Conservation (phyloP, 2,888 invertebrate species). For the Diarsia brunnea region DNA sequence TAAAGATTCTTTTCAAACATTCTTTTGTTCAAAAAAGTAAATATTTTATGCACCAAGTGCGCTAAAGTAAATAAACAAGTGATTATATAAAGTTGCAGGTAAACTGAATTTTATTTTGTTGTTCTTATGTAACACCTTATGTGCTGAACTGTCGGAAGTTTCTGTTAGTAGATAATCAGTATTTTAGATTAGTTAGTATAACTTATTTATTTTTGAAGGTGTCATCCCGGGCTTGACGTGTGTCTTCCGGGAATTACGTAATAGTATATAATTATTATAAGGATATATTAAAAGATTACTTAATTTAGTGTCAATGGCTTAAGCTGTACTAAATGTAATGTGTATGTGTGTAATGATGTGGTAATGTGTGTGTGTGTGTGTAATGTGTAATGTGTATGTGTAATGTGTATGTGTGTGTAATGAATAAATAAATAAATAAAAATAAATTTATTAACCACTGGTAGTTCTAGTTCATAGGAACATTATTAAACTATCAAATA, state of each 20-base stretch:
- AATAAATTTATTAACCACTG: no score
- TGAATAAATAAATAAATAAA: no score
- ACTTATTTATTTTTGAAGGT: background rate
- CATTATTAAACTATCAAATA: no score
- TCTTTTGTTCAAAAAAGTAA: background rate
- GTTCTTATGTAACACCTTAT: slow-evolving; percentile 36
- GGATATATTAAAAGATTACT: no score
- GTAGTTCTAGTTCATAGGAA: no score
- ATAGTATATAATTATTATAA: background rate
- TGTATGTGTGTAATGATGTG: no score
- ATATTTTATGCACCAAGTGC: slow-evolving; percentile 15
- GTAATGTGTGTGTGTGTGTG: no score
- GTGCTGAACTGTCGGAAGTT: slow-evolving; percentile 28
- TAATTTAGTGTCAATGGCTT: no score
- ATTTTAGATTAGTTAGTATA: slow-evolving; percentile 7
- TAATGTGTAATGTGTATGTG: no score
- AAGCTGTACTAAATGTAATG: no score
- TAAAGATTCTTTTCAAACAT: background rate
- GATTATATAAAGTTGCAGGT: slow-evolving; percentile 27
- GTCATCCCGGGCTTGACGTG: background rate
- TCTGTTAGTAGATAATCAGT: background rate
- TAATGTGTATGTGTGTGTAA: no score
- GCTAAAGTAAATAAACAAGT: slow-evolving; percentile 21
- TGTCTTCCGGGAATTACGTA: slow-evolving; percentile 15
- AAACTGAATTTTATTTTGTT: background rate